A percentile compares a stretch with the other conserved stretches of the same genome.
phyloP scores from a whole-genome alignment of 1,140 invertebrate species.

The Caenorhabditis tropicalis region DNA sequence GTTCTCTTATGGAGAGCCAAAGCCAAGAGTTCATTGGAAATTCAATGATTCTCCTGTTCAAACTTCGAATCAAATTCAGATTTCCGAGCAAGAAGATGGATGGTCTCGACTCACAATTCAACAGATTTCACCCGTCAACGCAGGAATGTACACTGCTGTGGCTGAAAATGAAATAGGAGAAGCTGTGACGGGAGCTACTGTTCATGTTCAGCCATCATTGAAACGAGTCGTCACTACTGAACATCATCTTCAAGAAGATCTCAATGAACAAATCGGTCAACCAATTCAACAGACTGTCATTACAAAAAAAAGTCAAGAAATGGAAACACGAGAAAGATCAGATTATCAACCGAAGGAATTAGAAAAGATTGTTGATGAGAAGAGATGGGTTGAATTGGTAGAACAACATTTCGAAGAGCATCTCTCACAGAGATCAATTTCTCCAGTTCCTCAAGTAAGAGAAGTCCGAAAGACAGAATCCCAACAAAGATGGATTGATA shows the following conservation, averaged over 20 bases:
- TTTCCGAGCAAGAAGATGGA: conserved; percentile 59
- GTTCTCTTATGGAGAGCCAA: conserved; percentile 73
- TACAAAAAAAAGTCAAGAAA: not conserved
- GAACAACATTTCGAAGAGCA: conserved; percentile 44
- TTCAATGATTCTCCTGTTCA: conserved; percentile 72
- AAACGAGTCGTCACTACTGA: conserved; percentile 28
- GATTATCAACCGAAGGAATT: not conserved
- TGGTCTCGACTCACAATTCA: conserved; percentile 63
- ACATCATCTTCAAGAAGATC: conserved; percentile 46
- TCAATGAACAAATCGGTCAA: conserved; percentile 30
- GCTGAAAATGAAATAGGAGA: conserved; percentile 80
- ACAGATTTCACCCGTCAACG: conserved; percentile 75
- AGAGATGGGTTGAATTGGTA: conserved; percentile 45
- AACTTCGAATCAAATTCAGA: conserved; percentile 71
- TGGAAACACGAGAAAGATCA: not conserved
- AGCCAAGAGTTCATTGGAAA: conserved; percentile 74
- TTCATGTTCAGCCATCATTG: conserved; percentile 74
- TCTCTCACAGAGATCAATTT: conserved; percentile 32
- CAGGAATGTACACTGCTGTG: conserved; percentile 81
- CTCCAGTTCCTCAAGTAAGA: conserved; percentile 19
- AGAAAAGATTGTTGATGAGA: conserved; percentile 35
- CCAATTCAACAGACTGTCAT: conserved; percentile 29
- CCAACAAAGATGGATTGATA: conserved; percentile 39
- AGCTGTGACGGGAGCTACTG: conserved; percentile 81
- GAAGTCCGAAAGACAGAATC: conserved; percentile 4